Evolutionary conservation across 2,797 vertebrate genomes (phyloP), one percentile per base, ranked within the genome.

Genomic region (Prionace glauca): DNA sequence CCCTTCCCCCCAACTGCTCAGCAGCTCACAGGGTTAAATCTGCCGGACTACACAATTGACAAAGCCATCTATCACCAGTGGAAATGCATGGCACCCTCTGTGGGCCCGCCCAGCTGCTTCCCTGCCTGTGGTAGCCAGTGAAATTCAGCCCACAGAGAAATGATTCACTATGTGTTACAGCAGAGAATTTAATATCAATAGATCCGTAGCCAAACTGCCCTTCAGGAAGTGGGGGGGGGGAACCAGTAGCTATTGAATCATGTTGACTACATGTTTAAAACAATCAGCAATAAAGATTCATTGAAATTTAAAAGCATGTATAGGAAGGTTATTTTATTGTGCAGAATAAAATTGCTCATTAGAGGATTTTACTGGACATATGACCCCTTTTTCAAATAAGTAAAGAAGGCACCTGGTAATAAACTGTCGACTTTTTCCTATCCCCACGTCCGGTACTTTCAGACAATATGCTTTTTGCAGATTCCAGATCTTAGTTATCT

Each of bases 261-360:
- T 60, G 45, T 50, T 32, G 22, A 24, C 67, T 65, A 14, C 16
- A 8, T 60, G 72, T 95, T 95, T 74, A 77, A 95, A 77, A 77
- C 72, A 95, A 77, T 60, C 93, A 74, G 29, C 41, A 95, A 56
- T 32, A 72, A 32, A 74, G 26, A 41, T 95, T 56, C 77, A 95
- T 95, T 95, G 77, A 95, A 95, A 95, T 74, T 77, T 74, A 95
- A 94, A 94, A 92, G 62, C 36, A 92, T 4, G n/a, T 4, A 92
- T 41, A 69, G 90, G 65, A 92, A 62, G 36, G 69, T 92, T n/a
- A 69, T 69, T 92, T 95, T 74, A 95, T 95, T 77, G 93, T 77
- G 93, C 41, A 74, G 50, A 77, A 72, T 69, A 92, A 92, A 92
- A 92, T 69, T 92, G 71, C 72, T 95, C 93, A 95, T 95, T 95